phyloP scores from a whole-genome alignment of 2,113 vertebrate genomes.

The Sitta europaea region DNA sequence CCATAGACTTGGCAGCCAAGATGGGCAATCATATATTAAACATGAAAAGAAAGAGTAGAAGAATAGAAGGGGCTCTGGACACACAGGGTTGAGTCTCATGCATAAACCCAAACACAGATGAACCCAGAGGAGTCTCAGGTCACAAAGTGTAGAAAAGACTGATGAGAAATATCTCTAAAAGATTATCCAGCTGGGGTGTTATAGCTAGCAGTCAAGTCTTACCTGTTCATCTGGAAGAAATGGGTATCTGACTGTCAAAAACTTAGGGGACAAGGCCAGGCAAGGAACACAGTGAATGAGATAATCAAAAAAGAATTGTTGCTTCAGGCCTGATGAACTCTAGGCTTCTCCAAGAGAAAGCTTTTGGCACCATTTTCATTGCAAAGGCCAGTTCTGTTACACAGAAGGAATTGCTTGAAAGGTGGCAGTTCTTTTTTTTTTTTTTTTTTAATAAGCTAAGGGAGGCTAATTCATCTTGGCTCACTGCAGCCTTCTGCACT shows the following conservation, averaged over 20 bases:
- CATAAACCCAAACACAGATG: background rate
- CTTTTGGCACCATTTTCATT: background rate
- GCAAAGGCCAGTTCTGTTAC: background rate
- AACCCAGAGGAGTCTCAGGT: background rate
- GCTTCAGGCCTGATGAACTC: background rate
- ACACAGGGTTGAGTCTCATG: background rate
- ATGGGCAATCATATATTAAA: background rate
- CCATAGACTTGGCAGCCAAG: background rate
- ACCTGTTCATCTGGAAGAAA: background rate
- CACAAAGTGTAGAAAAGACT: background rate
- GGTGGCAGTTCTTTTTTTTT: background rate
- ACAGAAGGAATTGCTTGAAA: constrained; percentile 43
- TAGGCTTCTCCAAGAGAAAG: background rate
- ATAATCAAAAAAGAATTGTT: background rate
- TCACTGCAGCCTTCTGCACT: background rate
- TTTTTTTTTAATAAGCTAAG: background rate
- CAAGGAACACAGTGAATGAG: background rate
- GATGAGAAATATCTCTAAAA: background rate
- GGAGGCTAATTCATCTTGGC: constrained; percentile 25
- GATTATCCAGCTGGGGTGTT: background rate
- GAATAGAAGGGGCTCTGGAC: background rate
- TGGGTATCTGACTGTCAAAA: background rate
- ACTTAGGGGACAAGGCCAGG: background rate
- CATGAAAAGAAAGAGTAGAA: background rate
- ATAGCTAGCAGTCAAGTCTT: background rate